Evolutionary conservation across 2,797 vertebrate genomes (phyloP), one percentile per base, ranked within the genome.

Genomic region (Myotis myotis): DNA sequence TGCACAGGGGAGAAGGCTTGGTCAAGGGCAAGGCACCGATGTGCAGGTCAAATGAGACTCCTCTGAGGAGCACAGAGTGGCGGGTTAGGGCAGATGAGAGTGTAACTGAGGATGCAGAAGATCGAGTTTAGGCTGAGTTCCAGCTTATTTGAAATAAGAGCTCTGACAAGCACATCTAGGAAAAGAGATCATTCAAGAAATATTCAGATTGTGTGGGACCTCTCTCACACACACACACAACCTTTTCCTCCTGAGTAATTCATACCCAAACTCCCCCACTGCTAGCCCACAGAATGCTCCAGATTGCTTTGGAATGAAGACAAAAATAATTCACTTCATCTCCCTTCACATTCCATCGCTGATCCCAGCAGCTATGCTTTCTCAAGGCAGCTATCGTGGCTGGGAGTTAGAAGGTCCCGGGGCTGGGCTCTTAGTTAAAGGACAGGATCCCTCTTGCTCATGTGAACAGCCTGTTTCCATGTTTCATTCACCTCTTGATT

Each of bases 131-230:
- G 60, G 79, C 66, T 80, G 55, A 87, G 38, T 68, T 62, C 66
- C 30, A 41, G 20, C 66, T 53, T 57, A 44, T 60, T 85, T 91
- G 66, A 96, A 95, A 80, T 60, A 78, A 82, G 55, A 93, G 41
- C 51, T 79, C 51, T 55, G 57, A 62, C 30, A 85, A 75, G 49
- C 66, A 80, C 60, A 80, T 49, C 13, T 66, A 33, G 41, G 51
- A 93, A 89, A 89, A 92, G 76, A 86, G 71, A 87, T 82, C 51
- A 71, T 82, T 88, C 66, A 55, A 62, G 57, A 91, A 95, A 76
- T 85, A 88, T 89, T 92, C 75, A 85, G 55, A 88, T 86, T 76
- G 17, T 71, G 49, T 13, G 44, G 68, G 51, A 71, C 28, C 30
- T 76, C 51, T 70, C 66, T 53, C 30, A 47, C 38, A 81, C 19